Evolutionary conservation across 2,888 invertebrate species (phyloP), one percentile per base, ranked within the genome.

Genomic region (Cosmia trapezina): DNA sequence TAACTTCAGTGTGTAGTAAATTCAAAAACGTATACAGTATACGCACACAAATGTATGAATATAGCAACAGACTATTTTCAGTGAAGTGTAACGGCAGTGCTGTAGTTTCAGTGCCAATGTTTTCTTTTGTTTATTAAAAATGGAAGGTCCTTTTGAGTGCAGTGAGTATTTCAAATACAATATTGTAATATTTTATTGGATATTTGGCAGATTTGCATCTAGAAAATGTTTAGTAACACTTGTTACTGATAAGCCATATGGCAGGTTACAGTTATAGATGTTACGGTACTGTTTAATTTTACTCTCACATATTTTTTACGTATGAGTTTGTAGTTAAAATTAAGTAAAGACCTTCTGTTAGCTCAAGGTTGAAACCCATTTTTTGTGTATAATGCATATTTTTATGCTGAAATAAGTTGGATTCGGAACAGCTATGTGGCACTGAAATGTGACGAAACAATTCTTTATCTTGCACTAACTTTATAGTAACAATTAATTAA

Each of bases 1-100:
- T 81, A 93, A 94, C 94, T 94, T 94, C 94, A 95, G 82, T 82
- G 79, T 83, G 86, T 86, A 90, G 86, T 80, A 82, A 87, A 88
- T 90, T 84, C 84, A 87, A 88, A 83, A 89, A 89, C 85, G 79
- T 84, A 76, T 85, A 71, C 77, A 78, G 78, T 84, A 75, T 85
- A 71, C 77, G 78, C 74, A 81, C 70, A 78, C 63, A 84, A 91
- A 88, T 83, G 86, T 83, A 87, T 96, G 96, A 95, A 95, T 78
- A 78, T 93, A 94, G 95, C 87, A 77, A 85, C 94, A 92, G 88
- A 88, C 86, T 87, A 86, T 89, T 94, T 95, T 95, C 94, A 94
- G 93, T 92, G 88, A 91, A 93, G 91, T 89, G 88, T 91, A 91
- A 93, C 93, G 83, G 79, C 76, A 82, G 87, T 86, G 83, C 77